Evolutionary conservation across 2,888 invertebrate genomes (phyloP), one percentile per base, ranked within the genome.

Genomic region (Oasisia sp.): DNA sequence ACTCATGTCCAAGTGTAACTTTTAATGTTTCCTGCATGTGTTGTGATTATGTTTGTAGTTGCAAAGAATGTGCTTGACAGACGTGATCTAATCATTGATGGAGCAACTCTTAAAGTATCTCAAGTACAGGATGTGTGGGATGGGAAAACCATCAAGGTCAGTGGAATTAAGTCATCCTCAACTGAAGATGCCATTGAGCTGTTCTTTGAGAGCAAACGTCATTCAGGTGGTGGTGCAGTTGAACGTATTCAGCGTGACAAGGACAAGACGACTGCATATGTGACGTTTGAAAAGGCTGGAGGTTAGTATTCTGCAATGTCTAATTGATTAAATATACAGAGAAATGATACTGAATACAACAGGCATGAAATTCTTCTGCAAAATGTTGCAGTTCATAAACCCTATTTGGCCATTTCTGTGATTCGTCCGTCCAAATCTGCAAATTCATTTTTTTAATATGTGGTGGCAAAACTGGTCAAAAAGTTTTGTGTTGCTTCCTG

Each of bases 121-220:
- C 74, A 19, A 74, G 74, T 27, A 27, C 74, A 74, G 7, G 74
- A 74, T 74, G 27, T 27, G 27, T 74, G 74, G 74, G 74, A 74
- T 27, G 74, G 19, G 74, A 74, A 74, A n/a, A 74, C 74, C 74
- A 74, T 74, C 74, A 27, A 74, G 74, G 74, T 74, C 19, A 27
- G 74, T 74, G 74, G 74, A 74, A 19, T 74, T 74, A 74, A 74
- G 74, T n/a, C 74, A 74, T 74, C 74, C 3, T 27, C 74, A 74
- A 74, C 27, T n/a, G 27, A 74, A 3, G 74, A 74, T 74, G n/a
- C 27, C n/a, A 74, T 74, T 27, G 19, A 27, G 74, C 19, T 74
- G 74, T 74, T 74, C 74, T 74, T 74, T 74, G 74, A 74, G n/a
- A 74, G 74, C 74, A 74, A 74, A 74, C 74, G 74, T 27, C n/a